Evolutionary conservation across 2,888 invertebrate species (phyloP), one percentile per base, ranked within the genome.

Genomic region (Harmothoe impar): DNA sequence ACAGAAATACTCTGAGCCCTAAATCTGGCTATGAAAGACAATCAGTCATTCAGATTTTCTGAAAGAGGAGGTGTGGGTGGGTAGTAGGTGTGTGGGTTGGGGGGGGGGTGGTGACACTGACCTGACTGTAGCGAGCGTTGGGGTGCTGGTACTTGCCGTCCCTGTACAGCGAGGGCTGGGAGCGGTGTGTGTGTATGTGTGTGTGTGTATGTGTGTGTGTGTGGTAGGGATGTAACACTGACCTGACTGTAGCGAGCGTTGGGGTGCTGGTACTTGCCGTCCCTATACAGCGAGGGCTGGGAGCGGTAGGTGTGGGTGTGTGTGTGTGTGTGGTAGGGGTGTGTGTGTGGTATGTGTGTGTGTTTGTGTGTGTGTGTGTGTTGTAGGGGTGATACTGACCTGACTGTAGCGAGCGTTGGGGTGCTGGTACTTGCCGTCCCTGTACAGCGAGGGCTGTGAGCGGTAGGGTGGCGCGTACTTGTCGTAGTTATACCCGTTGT

Each of bases 101-200:
- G n/a, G n/a, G n/a, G n/a, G n/a, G n/a, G n/a, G n/a, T n/a, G 3
- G 43, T 7, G 10, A 43, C 10, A 43, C 5, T 43, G 15, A 94
- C 95, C 94, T 94, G 95, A 68, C 92, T 91, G 92, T 93, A 94
- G 90, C 94, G 92, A 56, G 91, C 93, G 92, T 94, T 93, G 33
- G 94, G 93, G 91, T 94, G 94, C 90, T 94, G 94, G 90, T 94
- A 94, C 92, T 95, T 95, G 85, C 93, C 93, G 56, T 94, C 92
- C 89, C 93, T 92, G 56, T 93, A 93, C 17, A 93, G 92, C 43
- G 93, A 91, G 25, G 94, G 93, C 92, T 95, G 95, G 51, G 94
- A 95, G 90, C 94, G 92, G 92, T 94, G n/a, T n/a, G n/a, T n/a
- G n/a, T n/a, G n/a, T n/a, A n/a, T n/a, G n/a, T n/a, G n/a, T n/a